Evolutionary conservation across 2,888 invertebrate species (phyloP), one percentile per base, ranked within the genome.

Genomic region (Melipona beecheii): DNA sequence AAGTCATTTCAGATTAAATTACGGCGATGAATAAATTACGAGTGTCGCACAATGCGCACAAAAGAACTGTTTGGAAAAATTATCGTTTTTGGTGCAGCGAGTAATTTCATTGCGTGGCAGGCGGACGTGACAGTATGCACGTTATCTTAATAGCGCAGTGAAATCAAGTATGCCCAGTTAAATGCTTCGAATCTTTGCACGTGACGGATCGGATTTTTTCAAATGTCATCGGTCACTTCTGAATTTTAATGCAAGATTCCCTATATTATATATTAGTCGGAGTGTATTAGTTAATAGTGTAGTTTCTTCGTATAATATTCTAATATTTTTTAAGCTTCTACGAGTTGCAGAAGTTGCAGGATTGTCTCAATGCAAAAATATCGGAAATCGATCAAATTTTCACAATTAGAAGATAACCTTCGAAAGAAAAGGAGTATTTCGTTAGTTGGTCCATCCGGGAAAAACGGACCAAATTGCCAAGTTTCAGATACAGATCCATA

Each of bases 41-140:
- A 66, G 11, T 15, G 3, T n/a, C 19, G 4, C 17, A 24, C 21
- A 17, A n/a, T 31, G 4, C 24, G 11, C 43, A 17, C 1, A 4
- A 4, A 56, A 58, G 5, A 60, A 21, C 71, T 0, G 21, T 19
- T 13, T 13, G 52, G 52, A 58, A 75, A 2, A 5, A 49, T 27
- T 52, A 36, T 66, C 49, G 21, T 17, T 36, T 49, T 24, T 24
- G 19, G 4, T 21, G 58, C 21, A 15, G 15, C 2, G 19, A 27
- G n/a, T 60, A 56, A 56, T n/a, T 31, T 36, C 56, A 27, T 49
- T 58, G 43, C 68, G 36, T 21, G n/a, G 21, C 27, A 54, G 6
- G 69, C 70, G 70, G 50, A 85, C 84, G 84, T 85, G 84, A 69
- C 70, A 6, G 2, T 24, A 27, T 52, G 70, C 72, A 64, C 69